Conservation (phyloP, 2,797 vertebrate species). For the Podarcis siculus region DNA sequence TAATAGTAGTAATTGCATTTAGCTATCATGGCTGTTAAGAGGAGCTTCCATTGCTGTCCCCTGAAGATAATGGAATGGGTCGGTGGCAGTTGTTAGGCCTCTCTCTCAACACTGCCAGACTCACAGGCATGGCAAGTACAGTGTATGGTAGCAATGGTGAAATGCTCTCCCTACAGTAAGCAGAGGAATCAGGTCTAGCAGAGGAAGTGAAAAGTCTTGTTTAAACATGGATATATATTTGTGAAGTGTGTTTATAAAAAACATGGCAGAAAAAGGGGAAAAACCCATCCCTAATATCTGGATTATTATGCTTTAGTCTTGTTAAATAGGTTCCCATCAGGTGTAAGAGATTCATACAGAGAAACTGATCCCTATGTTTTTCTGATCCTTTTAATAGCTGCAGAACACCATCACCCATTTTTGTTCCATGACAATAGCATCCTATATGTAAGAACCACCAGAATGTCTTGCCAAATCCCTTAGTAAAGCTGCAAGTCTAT, state of each 20-base stretch:
- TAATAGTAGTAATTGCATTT: background rate
- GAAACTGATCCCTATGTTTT: background rate
- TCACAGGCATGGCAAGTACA: background rate
- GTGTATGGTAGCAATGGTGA: background rate
- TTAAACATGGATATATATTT: background rate
- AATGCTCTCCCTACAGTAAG: background rate
- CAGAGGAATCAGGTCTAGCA: background rate
- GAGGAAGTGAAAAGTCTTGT: background rate
- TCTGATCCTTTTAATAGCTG: background rate
- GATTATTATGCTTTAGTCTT: background rate
- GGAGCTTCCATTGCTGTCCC: background rate
- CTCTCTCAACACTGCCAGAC: background rate
- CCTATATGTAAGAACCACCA: accelerated
- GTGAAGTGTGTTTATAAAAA: background rate
- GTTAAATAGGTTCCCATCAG: background rate
- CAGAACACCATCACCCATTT: background rate
- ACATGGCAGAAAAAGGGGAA: background rate
- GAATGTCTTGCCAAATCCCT: background rate
- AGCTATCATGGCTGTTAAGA: background rate
- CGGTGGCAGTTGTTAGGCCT: background rate
- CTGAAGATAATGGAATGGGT: background rate
- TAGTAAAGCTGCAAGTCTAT: background rate
- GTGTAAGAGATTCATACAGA: background rate
- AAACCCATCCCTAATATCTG: background rate
- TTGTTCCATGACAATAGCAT: background rate